Percentiles rank a stretch among this genome's conserved stretches.
Evolutionary conservation across 1,140 invertebrate species (phyloP).

Genomic region (Drosophila baimaii): DNA sequence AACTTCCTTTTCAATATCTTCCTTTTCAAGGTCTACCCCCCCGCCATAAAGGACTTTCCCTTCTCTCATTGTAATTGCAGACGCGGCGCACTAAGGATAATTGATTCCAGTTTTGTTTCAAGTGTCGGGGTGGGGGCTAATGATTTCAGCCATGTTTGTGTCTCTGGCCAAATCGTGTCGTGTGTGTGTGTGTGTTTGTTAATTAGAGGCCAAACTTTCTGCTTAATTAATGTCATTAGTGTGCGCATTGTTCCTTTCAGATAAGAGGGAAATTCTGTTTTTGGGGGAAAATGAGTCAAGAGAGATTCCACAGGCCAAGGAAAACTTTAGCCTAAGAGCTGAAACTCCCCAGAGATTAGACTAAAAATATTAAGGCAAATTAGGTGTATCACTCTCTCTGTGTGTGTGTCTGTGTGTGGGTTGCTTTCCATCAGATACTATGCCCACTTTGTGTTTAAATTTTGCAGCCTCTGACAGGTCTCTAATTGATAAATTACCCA

Average conservation of each 20-base stretch:
- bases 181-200: constrained; percentile 49
- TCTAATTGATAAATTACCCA: constrained; percentile 51
- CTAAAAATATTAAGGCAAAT: not conserved
- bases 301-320: not conserved
- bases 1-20: not conserved
- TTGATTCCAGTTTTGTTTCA: constrained; percentile 69
- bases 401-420: constrained; percentile 6
- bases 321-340: constrained; percentile 19
- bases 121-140: constrained; percentile 38
- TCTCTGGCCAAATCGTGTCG: constrained; percentile 19
- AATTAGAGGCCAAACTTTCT: constrained; percentile 78
- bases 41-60: not conserved
- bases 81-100: constrained; percentile 43
- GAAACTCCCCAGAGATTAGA: constrained; percentile 15
- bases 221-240: constrained; percentile 80
- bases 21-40: not conserved
- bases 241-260: constrained; percentile 39
- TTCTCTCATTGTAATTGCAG: constrained; percentile 38
- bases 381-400: not conserved
- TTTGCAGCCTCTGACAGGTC: constrained; percentile 25
- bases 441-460: constrained; percentile 14
- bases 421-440: constrained; percentile 22
- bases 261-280: constrained; percentile 21
- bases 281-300: constrained; percentile 7
- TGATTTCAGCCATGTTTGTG: constrained; percentile 51